Evolutionary conservation across 2,113 vertebrate species (phyloP), one percentile per base, ranked within the genome.

Genomic region (Limnothrissa miodon): DNA sequence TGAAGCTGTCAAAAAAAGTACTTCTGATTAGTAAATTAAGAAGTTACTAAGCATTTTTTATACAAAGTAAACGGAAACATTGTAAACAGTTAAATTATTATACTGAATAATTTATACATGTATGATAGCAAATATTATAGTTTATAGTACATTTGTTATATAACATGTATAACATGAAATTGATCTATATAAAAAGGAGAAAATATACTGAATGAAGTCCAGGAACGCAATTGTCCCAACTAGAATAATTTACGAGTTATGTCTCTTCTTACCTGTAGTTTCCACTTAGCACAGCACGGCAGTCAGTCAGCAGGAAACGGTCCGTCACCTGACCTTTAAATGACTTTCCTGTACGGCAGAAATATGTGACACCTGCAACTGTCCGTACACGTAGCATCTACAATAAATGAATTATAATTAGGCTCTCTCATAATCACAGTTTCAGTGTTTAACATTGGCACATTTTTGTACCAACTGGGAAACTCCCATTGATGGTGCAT

Each of bases 251-350:
- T n/a, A n/a, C n/a, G n/a, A n/a, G n/a, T 42, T n/a, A 25, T 66
- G 59, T 62, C 7, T 62, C n/a, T 62, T 13, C 82, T 93, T 83
- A 98, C 98, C 98, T 99, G 93, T 99, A 99, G 93, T 95, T 98
- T 25, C 98, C 98, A 70, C 97, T 98, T 85, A 99, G 95, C 62
- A 99, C 98, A 89, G 96, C 96, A 6, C 93, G 95, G 88, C 98
- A 99, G 91, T 99, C 98, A 89, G 96, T 94, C 85, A 99, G 83
- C 78, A 99, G 91, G 89, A 99, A 99, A 48, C 97, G 97, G 93
- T 99, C 97, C 91, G 97, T 98, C 89, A 99, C 90, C 0, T 99
- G 97, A 39, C 98, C 98, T 88, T 98, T 97, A 91, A 99, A 99
- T 4, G 96, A 97, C 92, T 96, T 97, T 42, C 98, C 98, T 0